Conservation (phyloP, 2,888 invertebrate genomes). For the Digitonthophagus gazella region DNA sequence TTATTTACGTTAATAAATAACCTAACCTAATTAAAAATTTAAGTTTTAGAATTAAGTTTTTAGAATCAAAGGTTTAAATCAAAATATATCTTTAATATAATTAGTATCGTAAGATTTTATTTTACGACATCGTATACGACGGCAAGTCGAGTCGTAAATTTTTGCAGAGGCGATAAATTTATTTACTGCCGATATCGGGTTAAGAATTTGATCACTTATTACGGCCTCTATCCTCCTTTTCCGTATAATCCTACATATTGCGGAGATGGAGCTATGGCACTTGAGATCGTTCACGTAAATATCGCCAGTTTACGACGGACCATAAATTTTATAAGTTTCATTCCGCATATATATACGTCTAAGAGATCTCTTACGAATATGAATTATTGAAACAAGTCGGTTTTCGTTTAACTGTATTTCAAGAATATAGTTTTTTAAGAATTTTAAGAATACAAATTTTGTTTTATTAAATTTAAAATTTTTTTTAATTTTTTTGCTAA, state of each 20-base stretch:
- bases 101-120: constrained; percentile 10
- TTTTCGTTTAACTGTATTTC: too few species aligned
- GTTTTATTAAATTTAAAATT: not conserved
- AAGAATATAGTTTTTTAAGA: too few species aligned
- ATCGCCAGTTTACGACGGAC: not conserved
- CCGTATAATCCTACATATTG: constrained; percentile 14
- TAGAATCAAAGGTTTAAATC: not conserved
- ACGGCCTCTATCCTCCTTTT: not conserved
- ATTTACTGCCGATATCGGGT: constrained; percentile 11
- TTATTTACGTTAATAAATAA: too few species aligned
- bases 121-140: not conserved
- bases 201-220: constrained; percentile 18
- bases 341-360: not conserved
- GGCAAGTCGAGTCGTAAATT: constrained; percentile 2
- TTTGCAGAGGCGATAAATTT: constrained; percentile 11
- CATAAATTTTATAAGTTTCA: not conserved
- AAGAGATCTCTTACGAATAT: not conserved
- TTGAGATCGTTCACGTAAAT: not conserved
- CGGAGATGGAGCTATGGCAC: constrained; percentile 1
- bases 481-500: too few species aligned
- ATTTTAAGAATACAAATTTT: too few species aligned
- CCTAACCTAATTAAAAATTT: too few species aligned
- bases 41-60: too few species aligned
- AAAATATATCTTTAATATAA: constrained; percentile 9
- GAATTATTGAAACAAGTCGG: not conserved